Evolutionary conservation across 2,113 vertebrate species (phyloP).

Genomic region (Talpa occidentalis): DNA sequence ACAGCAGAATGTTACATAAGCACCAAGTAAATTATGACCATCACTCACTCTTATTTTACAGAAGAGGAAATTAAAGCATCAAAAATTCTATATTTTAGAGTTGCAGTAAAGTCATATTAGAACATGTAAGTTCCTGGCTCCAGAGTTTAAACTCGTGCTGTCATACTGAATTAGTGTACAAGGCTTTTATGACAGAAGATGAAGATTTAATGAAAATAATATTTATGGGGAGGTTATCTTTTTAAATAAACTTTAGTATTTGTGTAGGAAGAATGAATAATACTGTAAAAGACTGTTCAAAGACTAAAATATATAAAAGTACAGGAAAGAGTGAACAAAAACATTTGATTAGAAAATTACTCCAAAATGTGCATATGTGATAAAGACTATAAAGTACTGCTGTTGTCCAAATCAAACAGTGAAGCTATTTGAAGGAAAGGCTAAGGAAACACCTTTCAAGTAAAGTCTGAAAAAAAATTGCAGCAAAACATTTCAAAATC

Average conservation of each 20-base stretch:
- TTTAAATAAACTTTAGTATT: slow-evolving; percentile 13
- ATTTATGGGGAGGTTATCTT: not conserved
- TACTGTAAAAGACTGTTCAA: slow-evolving; percentile 19
- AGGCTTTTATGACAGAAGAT: not conserved
- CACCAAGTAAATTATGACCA: not conserved
- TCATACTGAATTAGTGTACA: not conserved
- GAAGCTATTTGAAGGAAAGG: not conserved
- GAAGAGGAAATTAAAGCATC: not conserved
- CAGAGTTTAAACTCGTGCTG: not conserved
- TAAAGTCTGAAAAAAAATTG: not conserved
- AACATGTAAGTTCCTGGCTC: not conserved
- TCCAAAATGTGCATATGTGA: slow-evolving; percentile 12
- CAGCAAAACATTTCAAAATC: not conserved
- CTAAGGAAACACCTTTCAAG: not conserved
- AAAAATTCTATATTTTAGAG: not conserved
- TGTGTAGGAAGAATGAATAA: slow-evolving; percentile 9
- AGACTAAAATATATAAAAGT: slow-evolving; percentile 4
- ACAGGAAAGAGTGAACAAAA: slow-evolving; percentile 41
- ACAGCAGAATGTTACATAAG: not conserved
- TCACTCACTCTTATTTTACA: not conserved
- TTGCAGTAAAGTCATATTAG: not conserved
- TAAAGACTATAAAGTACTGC: slow-evolving; percentile 9
- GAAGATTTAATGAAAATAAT: slow-evolving; percentile 21
- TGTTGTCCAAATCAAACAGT: not conserved
- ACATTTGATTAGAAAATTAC: slow-evolving; percentile 20